A percentile compares a stretch with the other conserved stretches of the same genome.
Conservation (phyloP, 2,113 vertebrate genomes). For the Carettochelys insculpta region DNA sequence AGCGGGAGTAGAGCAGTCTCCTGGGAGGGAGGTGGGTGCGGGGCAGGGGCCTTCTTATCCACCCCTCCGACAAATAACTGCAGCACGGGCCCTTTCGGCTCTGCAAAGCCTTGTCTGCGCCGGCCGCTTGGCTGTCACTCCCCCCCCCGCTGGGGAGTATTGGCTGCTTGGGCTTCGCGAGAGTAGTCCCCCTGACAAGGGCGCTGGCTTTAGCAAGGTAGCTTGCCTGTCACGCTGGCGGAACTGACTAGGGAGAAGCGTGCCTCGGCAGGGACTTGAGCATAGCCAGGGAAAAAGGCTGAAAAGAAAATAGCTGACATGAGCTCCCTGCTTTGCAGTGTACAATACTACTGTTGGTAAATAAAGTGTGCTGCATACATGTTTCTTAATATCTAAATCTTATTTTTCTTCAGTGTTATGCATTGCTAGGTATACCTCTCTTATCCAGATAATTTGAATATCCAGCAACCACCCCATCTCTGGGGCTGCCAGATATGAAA, state of each 20-base stretch:
- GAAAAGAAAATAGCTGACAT: neutral
- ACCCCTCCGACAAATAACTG: neutral
- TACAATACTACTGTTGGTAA: no score
- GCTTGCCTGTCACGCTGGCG: neutral
- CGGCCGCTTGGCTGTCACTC: no score
- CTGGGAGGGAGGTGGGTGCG: accelerated
- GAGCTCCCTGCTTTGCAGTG: neutral
- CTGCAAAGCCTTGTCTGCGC: neutral
- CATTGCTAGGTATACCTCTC: no score
- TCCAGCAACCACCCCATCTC: no score
- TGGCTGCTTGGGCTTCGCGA: no score
- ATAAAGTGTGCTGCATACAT: no score
- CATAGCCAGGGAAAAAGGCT: neutral
- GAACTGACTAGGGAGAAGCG: neutral
- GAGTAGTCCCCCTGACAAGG: neutral
- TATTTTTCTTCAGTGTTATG: no score
- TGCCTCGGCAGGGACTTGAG: neutral
- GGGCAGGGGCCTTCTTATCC: neutral
- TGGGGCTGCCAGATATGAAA: no score
- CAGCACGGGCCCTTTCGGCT: no score
- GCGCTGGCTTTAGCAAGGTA: neutral
- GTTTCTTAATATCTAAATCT: no score
- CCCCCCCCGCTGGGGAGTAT: no score
- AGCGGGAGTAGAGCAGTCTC: accelerated
- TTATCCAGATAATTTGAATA: no score